A percentile compares a stretch with the other conserved stretches of the same genome.
Evolutionary conservation across 2,888 invertebrate species (phyloP).

Genomic region (Ennomos quercinarius): DNA sequence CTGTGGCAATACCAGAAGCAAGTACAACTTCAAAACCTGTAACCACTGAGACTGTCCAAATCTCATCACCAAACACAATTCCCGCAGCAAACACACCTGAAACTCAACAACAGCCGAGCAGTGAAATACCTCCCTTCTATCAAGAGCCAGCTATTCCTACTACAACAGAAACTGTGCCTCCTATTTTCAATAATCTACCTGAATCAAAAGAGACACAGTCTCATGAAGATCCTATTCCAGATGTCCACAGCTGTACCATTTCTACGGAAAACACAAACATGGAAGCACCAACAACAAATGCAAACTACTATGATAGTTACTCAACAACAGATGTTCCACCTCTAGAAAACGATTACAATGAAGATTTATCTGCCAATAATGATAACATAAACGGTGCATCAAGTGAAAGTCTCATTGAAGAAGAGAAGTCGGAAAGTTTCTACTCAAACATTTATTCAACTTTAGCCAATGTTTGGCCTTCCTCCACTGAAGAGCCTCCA

Average conservation of each 20-base stretch:
- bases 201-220: constrained; percentile 23
- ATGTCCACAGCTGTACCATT: constrained; percentile 10
- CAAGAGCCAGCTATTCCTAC: constrained; percentile 28
- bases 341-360: constrained; percentile 19
- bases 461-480: constrained; percentile 68
- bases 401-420: constrained; percentile 43
- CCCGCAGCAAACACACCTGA: constrained; percentile 11
- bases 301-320: constrained; percentile 15
- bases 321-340: constrained; percentile 36
- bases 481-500: constrained; percentile 62
- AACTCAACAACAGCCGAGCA: constrained; percentile 14
- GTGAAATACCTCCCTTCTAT: constrained; percentile 30
- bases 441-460: constrained; percentile 67
- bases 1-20: constrained; percentile 10
- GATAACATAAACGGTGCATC: constrained; percentile 34
- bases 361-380: constrained; percentile 16
- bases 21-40: constrained; percentile 15
- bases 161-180: constrained; percentile 44
- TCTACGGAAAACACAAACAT: not conserved
- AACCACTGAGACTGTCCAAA: not conserved
- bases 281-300: constrained; percentile 22
- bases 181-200: constrained; percentile 36
- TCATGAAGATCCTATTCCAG: constrained; percentile 10
- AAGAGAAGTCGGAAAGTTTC: constrained; percentile 54
- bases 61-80: constrained; percentile 2